Base-by-base conservation (phyloP, 2,888 invertebrate species). In the Drosophila hamatofila region DNA sequence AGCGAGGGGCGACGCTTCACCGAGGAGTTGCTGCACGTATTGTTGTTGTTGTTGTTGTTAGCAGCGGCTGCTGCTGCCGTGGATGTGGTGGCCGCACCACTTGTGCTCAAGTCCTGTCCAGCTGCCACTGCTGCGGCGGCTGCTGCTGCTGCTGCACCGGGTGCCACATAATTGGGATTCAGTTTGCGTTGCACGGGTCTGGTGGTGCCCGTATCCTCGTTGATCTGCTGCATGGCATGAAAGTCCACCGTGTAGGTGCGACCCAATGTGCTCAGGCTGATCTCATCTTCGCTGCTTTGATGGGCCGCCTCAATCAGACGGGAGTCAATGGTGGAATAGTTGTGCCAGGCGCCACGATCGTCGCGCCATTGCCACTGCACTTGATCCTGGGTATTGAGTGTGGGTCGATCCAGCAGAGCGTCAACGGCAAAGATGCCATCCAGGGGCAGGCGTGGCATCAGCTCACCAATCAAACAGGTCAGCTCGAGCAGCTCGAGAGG, bases 281-380 rank as follows among this genome's bases (percentile, higher is more conserved):
- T 97, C 93, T 99, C 99, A 92, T 99, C 98, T 92, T 99, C 99
- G 39, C 98, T 97, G 80, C 96, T 96, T 91, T 97, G 95, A 93
- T 97, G 97, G 30, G 98, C 98, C 71, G 97, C 97, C 94, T 99
- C 99, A 75, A 99, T 96, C 81, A 98, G 97, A 80, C 97, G 95
- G 80, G 97, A 97, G 93, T 99, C 99, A 68, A 98, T 97, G 81
- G 96, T 95, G 46, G 97, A 97, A 93, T 99, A 99, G 8, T 97
- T 96, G 92, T 98, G 98, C 96, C 96, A 97, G 94, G 98, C 94
- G 89, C 97, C 98, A 90, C 98, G 95, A 93, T 99, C 98, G 92
- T 99, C 99, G 60, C 97, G 95, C 99, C 99, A 99, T 93, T 98
- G 98, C 99, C 99, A 99, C 80, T 96, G 95, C 4, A 98, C 97